Evolutionary conservation across 2,797 vertebrate genomes (phyloP).

Genomic region (Macroramphosus scolopax): DNA sequence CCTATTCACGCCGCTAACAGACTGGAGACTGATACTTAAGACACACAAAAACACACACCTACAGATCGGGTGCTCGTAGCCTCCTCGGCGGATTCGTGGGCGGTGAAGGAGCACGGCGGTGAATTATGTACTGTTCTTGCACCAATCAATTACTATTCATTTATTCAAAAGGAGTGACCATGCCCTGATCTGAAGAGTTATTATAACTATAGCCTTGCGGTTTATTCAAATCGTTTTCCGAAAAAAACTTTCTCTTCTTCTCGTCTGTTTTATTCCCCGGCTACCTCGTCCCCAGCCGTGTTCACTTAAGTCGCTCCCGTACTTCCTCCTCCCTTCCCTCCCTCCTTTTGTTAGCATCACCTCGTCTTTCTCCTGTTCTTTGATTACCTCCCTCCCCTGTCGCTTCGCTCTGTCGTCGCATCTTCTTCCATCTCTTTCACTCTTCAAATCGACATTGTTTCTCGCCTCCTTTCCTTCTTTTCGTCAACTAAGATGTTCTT

Average conservation of each 20-base stretch:
- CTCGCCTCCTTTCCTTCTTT: too few species aligned
- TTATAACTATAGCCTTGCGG: slow-evolving; percentile 50
- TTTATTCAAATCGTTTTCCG: slow-evolving; percentile 58
- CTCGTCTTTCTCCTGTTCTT: slow-evolving; percentile 22
- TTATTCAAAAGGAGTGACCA: slow-evolving; percentile 69
- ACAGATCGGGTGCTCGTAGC: slow-evolving; percentile 39
- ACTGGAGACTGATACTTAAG: slow-evolving; percentile 71
- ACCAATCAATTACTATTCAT: slow-evolving; percentile 79
- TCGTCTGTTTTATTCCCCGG: slow-evolving; percentile 38
- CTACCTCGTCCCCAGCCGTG: slow-evolving; percentile 37
- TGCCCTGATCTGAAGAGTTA: slow-evolving; percentile 64
- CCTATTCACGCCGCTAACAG: slow-evolving; percentile 58
- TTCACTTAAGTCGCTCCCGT: slow-evolving; percentile 25
- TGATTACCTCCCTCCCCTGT: slow-evolving; percentile 29
- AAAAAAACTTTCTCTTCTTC: slow-evolving; percentile 49
- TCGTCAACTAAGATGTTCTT: too few species aligned
- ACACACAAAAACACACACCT: slow-evolving; percentile 69
- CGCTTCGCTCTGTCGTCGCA: too few species aligned
- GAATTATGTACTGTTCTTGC: slow-evolving; percentile 67
- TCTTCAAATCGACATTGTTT: too few species aligned
- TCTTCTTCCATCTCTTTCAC: too few species aligned
- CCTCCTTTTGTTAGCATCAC: slow-evolving; percentile 41
- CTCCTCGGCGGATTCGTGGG: slow-evolving; percentile 65
- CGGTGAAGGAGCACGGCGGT: slow-evolving; percentile 63
- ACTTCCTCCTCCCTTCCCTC: slow-evolving; percentile 20